These are phyloP conservation scores for Apotomis betuletana DNA, from an alignment of 2,888 invertebrate genomes.

Conservation along the genomic window DNA sequence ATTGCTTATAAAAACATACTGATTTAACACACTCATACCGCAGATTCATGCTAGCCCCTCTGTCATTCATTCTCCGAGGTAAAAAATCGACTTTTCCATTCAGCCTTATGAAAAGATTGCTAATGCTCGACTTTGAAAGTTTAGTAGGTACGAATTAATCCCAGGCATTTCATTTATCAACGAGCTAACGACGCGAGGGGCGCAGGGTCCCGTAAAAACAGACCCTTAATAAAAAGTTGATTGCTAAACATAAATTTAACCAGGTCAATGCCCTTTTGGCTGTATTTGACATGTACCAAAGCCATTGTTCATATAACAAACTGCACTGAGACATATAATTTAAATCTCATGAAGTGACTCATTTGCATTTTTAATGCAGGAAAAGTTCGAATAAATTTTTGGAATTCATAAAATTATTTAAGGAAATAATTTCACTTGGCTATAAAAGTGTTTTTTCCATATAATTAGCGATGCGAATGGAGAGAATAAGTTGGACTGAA, in stretches of 20 bases:
- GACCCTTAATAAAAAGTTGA: constrained; percentile 11
- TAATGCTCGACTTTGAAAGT: constrained; percentile 34
- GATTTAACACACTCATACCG: too few relatives aligned
- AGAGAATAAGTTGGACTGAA: too few relatives aligned
- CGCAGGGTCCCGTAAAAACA: neutral
- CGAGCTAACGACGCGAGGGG: constrained; percentile 14
- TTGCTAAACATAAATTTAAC: constrained; percentile 2
- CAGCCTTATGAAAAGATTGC: constrained; percentile 30
- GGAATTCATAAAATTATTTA: too few relatives aligned
- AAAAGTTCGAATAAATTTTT: too few relatives aligned
- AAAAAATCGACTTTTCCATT: constrained; percentile 33
- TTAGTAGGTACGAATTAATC: constrained; percentile 34
- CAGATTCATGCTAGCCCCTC: constrained; percentile 5
- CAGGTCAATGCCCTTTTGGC: neutral
- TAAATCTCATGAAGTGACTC: too few relatives aligned
- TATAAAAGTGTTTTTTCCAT: too few relatives aligned
- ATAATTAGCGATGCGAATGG: too few relatives aligned
- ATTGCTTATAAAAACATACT: too few relatives aligned
- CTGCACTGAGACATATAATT: too few relatives aligned
- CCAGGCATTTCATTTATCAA: constrained; percentile 38
- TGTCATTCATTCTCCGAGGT: constrained; percentile 29
- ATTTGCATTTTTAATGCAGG: too few relatives aligned
- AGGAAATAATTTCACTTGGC: too few relatives aligned
- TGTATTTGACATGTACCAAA: neutral
- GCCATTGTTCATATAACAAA: too few relatives aligned